Base-by-base conservation (phyloP, 2,888 invertebrate species). In the Nephrocerus scutellatus region DNA sequence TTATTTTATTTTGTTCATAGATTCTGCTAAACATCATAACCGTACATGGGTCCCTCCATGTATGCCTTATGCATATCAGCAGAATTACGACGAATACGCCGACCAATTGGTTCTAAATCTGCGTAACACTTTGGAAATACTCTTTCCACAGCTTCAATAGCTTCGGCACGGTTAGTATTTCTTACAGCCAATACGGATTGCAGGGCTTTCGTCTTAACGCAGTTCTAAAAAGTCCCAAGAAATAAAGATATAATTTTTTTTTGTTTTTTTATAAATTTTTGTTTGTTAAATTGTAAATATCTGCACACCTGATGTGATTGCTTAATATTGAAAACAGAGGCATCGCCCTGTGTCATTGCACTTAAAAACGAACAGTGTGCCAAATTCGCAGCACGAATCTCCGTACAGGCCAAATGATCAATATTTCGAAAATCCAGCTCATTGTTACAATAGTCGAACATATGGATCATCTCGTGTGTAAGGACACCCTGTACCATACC, bases 401-500 rank as follows among this genome's bases (percentile, higher is more conserved):
- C 96, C 0, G 93, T 90, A 59, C 96, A 96, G 0, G 95, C 95
- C 40, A 96, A 67, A 64, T 96, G 96, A 48, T 92, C 84, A 48
- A 91, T 72, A 61, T 95, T 89, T 53, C 77, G 82, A 55, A 92
- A 89, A 67, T 96, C 85, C 39, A 93, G 62, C 30, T 95, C 78
- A 49, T 91, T 86, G 28, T 82, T 77, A 62, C 96, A 96, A 60
- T 80, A 86, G 66, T 96, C 96, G 60, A 91, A 95, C 88, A 95
- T 93, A 63, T 96, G 96, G 30, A 95, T 83, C 77, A 96, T 78
- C 68, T 96, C 96, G 56, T 96, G 96, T 0, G 84, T 79, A 26
- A 96, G 62, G 1, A 91, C 84, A 15, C 82, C 84, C 61, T 85
- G 84, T 1, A 89, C 78, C 63, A 81, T 73, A 9, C 79, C 78